Evolutionary conservation across 2,113 vertebrate genomes (phyloP).

Genomic region (Craseonycteris thonglongyai): DNA sequence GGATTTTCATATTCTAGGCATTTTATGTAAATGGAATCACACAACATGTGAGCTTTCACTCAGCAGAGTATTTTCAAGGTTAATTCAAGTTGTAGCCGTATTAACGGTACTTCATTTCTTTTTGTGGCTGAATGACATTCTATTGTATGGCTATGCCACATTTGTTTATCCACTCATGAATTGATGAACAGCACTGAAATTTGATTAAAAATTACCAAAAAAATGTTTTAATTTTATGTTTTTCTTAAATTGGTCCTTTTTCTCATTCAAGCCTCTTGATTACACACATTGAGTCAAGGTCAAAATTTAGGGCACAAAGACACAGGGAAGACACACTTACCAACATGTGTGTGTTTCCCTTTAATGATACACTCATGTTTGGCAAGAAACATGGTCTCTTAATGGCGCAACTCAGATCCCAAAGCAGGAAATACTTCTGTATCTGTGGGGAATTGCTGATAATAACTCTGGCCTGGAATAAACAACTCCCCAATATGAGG

Average conservation of each 20-base stretch:
- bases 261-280: background rate
- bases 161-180: background rate
- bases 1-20: background rate
- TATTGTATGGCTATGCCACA: rapidly evolving
- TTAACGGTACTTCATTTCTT: too few relatives aligned
- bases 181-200: background rate
- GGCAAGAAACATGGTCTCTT: background rate
- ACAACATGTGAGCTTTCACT: background rate
- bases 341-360: background rate
- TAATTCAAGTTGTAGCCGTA: rapidly evolving
- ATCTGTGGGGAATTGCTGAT: background rate
- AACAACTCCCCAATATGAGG: background rate
- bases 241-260: background rate
- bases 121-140: background rate
- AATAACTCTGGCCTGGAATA: background rate
- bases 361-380: background rate
- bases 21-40: background rate
- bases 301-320: background rate
- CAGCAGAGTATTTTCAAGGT: background rate
- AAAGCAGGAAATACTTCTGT: background rate
- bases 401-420: background rate
- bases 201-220: background rate
- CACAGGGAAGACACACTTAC: background rate
- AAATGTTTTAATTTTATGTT: background rate
- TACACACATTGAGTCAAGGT: background rate